phyloP scores from a whole-genome alignment of 53 echinoderm and acorn worm species.

The Holothuria scabra region DNA sequence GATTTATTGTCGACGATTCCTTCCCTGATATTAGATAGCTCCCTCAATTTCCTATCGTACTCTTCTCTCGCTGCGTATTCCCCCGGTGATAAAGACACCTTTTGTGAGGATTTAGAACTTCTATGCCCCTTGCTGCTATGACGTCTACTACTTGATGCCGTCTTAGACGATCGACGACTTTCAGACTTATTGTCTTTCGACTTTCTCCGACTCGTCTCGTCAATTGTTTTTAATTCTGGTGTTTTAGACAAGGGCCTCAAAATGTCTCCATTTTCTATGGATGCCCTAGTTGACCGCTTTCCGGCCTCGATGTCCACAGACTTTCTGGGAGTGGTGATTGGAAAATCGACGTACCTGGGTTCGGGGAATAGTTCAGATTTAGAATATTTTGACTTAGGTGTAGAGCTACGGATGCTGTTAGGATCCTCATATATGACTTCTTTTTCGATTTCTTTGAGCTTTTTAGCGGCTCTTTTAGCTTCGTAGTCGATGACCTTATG shows the following conservation, averaged over 20 bases:
- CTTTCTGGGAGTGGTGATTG: conserved; percentile 8
- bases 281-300: conserved; percentile 17
- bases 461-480: conserved; percentile 41
- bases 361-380: conserved; percentile 20
- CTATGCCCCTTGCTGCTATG: conserved; percentile 42
- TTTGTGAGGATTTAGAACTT: conserved; percentile 16
- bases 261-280: conserved; percentile 36
- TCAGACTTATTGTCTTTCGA: conserved; percentile 11
- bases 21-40: conserved; percentile 74
- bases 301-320: conserved; percentile 60
- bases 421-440: conserved; percentile 49
- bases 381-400: neutral
- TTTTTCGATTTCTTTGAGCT: conserved; percentile 32
- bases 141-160: neutral
- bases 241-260: conserved; percentile 35
- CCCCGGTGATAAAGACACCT: conserved; percentile 77
- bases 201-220: neutral
- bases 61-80: conserved; percentile 76
- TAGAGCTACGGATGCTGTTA: neutral
- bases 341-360: conserved; percentile 35
- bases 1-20: conserved; percentile 46
- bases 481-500: conserved; percentile 79
- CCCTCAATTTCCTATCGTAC: conserved; percentile 75
- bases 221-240: conserved; percentile 26
- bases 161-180: conserved; percentile 35